These are phyloP conservation scores for Hippoglossus hippoglossus DNA, from an alignment of 2,797 vertebrate genomes.

Conservation along the genomic window DNA sequence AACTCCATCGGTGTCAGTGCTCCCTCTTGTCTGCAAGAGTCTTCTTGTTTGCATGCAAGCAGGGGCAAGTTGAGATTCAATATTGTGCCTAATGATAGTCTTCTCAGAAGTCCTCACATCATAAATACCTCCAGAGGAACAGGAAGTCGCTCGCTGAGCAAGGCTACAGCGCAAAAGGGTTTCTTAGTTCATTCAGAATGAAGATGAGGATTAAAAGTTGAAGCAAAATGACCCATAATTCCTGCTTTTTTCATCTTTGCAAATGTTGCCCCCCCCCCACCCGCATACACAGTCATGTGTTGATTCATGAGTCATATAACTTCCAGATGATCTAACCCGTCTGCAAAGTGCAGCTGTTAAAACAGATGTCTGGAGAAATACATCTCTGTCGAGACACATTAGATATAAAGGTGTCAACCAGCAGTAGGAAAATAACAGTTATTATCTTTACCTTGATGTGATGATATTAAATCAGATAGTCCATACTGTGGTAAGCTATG, in stretches of 20 bases:
- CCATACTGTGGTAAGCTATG: conserved; percentile 70
- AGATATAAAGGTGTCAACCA: conserved; percentile 26
- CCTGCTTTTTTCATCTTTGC: conserved; percentile 3
- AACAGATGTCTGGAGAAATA: conserved; percentile 31
- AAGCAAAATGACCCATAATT: not conserved
- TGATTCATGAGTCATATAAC: conserved; percentile 39
- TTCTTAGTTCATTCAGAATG: conserved; percentile 26
- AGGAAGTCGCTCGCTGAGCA: conserved; percentile 54
- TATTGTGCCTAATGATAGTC: conserved; percentile 81
- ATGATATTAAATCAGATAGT: conserved; percentile 75
- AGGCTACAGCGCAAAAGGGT: conserved; percentile 12
- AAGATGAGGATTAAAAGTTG: conserved; percentile 18
- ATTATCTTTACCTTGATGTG: conserved; percentile 82
- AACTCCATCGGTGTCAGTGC: conserved; percentile 42
- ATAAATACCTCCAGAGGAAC: conserved; percentile 75
- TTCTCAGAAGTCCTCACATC: conserved; percentile 73
- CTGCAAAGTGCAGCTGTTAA: conserved; percentile 47
- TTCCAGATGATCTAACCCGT: conserved; percentile 45
- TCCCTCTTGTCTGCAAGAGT: conserved; percentile 55
- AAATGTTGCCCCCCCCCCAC: conserved; percentile 4
- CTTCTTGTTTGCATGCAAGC: conserved; percentile 69
- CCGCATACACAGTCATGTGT: conserved; percentile 1
- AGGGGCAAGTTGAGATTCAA: conserved; percentile 78
- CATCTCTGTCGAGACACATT: not conserved
- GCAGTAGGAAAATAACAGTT: conserved; percentile 11